phyloP scores from a whole-genome alignment of 2,888 invertebrate genomes.

The Aquatica leii region DNA sequence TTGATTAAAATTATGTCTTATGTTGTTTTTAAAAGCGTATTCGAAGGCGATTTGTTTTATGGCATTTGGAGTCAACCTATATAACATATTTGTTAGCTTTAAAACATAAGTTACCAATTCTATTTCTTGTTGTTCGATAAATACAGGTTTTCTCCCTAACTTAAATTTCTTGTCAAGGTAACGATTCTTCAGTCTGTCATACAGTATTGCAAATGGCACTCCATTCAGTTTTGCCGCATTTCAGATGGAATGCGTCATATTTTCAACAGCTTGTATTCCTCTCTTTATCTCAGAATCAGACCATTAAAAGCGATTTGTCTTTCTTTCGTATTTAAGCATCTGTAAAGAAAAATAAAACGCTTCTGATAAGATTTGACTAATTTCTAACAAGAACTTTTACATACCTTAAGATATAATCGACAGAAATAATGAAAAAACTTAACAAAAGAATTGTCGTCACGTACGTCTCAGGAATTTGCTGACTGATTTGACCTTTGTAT shows the following conservation, averaged over 20 bases:
- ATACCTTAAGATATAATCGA: no score
- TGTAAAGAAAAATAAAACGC: not conserved
- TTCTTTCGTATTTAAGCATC: not conserved
- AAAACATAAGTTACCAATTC: not conserved
- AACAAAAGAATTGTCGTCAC: no score
- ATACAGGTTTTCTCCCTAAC: not conserved
- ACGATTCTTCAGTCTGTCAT: not conserved
- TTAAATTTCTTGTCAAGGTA: not conserved
- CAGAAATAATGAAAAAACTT: no score
- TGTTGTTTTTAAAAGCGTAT: not conserved
- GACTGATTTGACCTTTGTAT: no score
- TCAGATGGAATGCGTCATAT: not conserved
- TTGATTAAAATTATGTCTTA: slow-evolving; percentile 6
- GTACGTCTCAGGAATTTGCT: no score
- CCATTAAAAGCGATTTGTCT: not conserved
- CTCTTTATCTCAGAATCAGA: not conserved
- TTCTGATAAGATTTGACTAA: not conserved
- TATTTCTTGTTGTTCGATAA: not conserved
- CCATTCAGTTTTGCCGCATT: not conserved
- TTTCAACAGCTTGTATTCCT: not conserved
- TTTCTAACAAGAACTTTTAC: no score
- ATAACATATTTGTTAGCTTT: slow-evolving; percentile 1
- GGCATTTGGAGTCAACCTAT: not conserved
- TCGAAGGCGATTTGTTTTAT: slow-evolving; percentile 6
- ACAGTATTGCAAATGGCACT: not conserved